phyloP scores from a whole-genome alignment of 2,113 vertebrate genomes.

The Prochilodus magdalenae region DNA sequence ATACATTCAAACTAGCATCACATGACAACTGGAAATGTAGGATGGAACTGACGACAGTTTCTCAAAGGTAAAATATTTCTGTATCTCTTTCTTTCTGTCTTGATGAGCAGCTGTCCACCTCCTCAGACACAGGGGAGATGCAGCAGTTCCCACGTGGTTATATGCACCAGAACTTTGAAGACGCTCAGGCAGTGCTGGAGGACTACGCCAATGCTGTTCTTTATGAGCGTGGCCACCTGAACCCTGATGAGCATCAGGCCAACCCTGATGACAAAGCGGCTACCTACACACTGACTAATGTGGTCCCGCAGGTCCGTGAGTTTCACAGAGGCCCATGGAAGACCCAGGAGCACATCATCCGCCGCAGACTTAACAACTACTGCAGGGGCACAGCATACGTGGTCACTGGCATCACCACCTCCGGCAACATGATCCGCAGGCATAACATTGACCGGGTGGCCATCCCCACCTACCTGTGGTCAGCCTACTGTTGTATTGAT shows the following conservation, averaged over 20 bases:
- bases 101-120: constrained; percentile 62
- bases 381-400: constrained; percentile 70
- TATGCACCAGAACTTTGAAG: constrained; percentile 76
- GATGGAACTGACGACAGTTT: too few species aligned
- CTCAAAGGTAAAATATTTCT: too few species aligned
- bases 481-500: constrained; percentile 72
- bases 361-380: constrained; percentile 75
- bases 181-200: constrained; percentile 73
- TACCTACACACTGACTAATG: constrained; percentile 74
- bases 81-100: neutral
- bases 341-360: constrained; percentile 69
- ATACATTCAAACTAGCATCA: too few species aligned
- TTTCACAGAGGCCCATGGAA: constrained; percentile 78
- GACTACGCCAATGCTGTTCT: constrained; percentile 71
- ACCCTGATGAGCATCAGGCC: constrained; percentile 73
- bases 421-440: constrained; percentile 70
- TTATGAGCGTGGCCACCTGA: constrained; percentile 72
- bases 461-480: constrained; percentile 73
- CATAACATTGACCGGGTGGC: constrained; percentile 69
- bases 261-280: constrained; percentile 72
- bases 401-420: constrained; percentile 69
- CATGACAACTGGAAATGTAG: too few species aligned
- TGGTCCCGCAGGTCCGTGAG: constrained; percentile 72
- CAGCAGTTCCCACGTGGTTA: constrained; percentile 70
- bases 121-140: constrained; percentile 68